Conservation (phyloP, 2,888 invertebrate genomes). For the Lomographa bimaculata region DNA sequence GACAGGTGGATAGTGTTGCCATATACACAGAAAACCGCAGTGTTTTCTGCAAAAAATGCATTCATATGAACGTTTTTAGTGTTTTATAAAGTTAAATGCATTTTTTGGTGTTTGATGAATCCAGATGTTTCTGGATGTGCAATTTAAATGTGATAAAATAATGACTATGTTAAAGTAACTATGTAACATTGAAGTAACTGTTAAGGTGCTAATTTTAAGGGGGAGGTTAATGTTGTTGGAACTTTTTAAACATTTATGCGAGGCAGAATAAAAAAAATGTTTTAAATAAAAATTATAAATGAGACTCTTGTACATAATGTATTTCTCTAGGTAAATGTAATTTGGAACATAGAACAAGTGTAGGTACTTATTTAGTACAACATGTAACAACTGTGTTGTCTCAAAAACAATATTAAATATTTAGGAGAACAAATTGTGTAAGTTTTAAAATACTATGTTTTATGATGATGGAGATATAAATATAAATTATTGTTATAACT, state of each 20-base stretch:
- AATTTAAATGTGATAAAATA: slow-evolving; percentile 78
- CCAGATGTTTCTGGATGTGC: slow-evolving; percentile 66
- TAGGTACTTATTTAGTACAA: slow-evolving; percentile 75
- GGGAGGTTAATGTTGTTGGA: slow-evolving; percentile 24
- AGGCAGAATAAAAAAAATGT: slow-evolving; percentile 26
- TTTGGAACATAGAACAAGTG: slow-evolving; percentile 43
- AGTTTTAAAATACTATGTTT: slow-evolving; percentile 13
- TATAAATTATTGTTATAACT: slow-evolving; percentile 20
- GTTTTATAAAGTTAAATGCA: slow-evolving; percentile 31
- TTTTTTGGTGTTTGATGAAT: slow-evolving; percentile 42
- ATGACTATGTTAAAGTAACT: slow-evolving; percentile 48
- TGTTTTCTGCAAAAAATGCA: slow-evolving; percentile 44
- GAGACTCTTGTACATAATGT: slow-evolving; percentile 34
- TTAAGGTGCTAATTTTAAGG: slow-evolving; percentile 67
- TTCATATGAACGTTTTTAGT: slow-evolving; percentile 53
- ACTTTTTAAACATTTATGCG: slow-evolving; percentile 31
- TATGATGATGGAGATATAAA: slow-evolving; percentile 9
- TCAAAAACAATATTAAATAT: slow-evolving; percentile 28
- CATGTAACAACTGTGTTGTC: slow-evolving; percentile 80
- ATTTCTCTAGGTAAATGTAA: slow-evolving; percentile 36
- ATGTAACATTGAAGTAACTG: slow-evolving; percentile 54
- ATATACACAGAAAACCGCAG: slow-evolving; percentile 43
- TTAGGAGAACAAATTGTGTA: slow-evolving; percentile 15
- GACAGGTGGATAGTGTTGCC: slow-evolving; percentile 71
- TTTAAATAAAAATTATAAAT: slow-evolving; percentile 37